These are phyloP conservation scores for Morus bassanus DNA, from an alignment of 2,797 vertebrate species.

Conservation along the genomic window DNA sequence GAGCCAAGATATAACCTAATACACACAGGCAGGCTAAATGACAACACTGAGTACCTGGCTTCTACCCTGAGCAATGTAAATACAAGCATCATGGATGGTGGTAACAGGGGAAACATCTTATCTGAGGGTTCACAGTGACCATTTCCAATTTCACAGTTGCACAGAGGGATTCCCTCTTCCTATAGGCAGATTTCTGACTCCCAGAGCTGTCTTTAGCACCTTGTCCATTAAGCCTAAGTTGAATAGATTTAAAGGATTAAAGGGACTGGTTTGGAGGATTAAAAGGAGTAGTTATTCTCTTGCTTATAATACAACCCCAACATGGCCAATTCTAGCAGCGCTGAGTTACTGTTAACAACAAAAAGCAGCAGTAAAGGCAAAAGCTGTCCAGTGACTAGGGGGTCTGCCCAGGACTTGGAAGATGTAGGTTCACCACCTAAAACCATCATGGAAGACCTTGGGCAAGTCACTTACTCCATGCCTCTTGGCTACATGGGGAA, in stretches of 20 bases:
- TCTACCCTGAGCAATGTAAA: neutral
- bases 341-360: neutral
- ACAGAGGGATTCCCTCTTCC: neutral
- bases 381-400: neutral
- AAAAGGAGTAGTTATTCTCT: neutral
- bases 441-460: neutral
- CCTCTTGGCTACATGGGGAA: neutral
- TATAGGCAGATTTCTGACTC: neutral
- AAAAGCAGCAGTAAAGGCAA: neutral
- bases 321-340: neutral
- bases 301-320: neutral
- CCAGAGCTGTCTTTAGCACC: neutral
- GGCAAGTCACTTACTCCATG: neutral
- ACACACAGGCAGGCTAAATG: neutral
- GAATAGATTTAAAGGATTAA: neutral
- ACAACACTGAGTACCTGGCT: neutral
- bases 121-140: neutral
- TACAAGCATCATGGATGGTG: neutral
- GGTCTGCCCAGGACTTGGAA: neutral
- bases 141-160: neutral
- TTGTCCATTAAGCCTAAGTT: neutral
- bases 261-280: neutral
- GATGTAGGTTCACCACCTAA: neutral
- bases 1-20: neutral
- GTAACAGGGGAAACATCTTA: neutral